Base-by-base conservation (phyloP, 2,888 invertebrate genomes). In the Aphidius colemani region DNA sequence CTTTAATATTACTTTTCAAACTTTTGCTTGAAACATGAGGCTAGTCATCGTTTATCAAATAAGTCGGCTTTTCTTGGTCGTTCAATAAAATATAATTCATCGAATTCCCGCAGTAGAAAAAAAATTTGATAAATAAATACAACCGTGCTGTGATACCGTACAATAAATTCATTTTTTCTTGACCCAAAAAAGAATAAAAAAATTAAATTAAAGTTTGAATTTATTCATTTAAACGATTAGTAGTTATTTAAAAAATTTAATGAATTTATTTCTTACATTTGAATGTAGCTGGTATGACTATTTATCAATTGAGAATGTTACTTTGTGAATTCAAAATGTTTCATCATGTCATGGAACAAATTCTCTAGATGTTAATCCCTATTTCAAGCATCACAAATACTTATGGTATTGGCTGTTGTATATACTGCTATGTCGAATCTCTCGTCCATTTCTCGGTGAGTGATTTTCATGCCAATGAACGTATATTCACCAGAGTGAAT, bases 401-500 rank as follows among this genome's bases (percentile, higher is more conserved):
- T 8, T 13, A 8, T 18, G 3, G 4, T 10, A 30, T 50, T 8
- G 9, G 10, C 10, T 50, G 7, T 18, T 18, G 30, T 9, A 4
- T 30, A 5, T 30, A 30, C 30, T 30, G 39, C 58, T 49, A 48
- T 40, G 11, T 40, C 39, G 9, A 40, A 9, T 43, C 57, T 39
- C 45, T 18, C 45, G 39, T 46, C 45, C 53, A 61, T 61, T 40
- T 45, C 39, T n/a, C n/a, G 39, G 48, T 61, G 48, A 55, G 53
- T 61, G 41, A 61, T 61, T 61, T 43, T 48, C 46, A 43, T 53
- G 61, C 58, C 51, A 63, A 41, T 7, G 18, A 11, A 56, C 41
- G 43, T 30, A 59, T 41, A 43, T 61, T 40, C 60, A 61, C 64
- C 68, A 65, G 68, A 13, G 44, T 62, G 49, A 66, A 68, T 66